Percentiles rank a stretch among this genome's conserved stretches.
phyloP scores from a whole-genome alignment of 2,888 invertebrate species.

The Urechis unicinctus region DNA sequence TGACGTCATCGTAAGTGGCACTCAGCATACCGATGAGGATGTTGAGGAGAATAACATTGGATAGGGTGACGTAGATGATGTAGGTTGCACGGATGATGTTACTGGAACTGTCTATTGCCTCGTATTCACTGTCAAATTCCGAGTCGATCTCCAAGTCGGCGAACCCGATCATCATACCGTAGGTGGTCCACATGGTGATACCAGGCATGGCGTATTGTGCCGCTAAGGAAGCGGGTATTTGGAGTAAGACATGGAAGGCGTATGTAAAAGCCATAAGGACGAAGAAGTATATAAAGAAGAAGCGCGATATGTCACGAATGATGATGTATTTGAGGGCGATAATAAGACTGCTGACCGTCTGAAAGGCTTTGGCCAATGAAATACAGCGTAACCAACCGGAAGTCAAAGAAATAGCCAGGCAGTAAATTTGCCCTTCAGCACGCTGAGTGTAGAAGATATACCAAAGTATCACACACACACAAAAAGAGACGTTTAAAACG shows the following conservation, averaged over 20 bases:
- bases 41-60: too few relatives aligned
- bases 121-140: not conserved
- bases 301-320: not conserved
- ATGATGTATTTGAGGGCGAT: not conserved
- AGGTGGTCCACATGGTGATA: not conserved
- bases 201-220: too few relatives aligned
- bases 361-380: not conserved
- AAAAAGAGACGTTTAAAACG: not conserved
- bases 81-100: not conserved
- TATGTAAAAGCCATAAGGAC: not conserved
- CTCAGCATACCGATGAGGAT: too few relatives aligned
- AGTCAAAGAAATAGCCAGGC: not conserved
- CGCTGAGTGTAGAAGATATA: not conserved
- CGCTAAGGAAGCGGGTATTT: not conserved
- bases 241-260: not conserved
- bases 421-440: not conserved
- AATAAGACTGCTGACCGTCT: not conserved
- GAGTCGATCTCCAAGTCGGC: not conserved
- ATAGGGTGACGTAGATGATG: not conserved
- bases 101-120: not conserved
- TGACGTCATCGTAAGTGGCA: too few relatives aligned
- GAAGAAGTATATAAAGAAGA: not conserved
- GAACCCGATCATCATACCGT: not conserved
- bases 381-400: not conserved
- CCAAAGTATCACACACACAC: not conserved